Evolutionary conservation across 1,140 invertebrate species (phyloP).

Genomic region (Chironomus striatipennis): DNA sequence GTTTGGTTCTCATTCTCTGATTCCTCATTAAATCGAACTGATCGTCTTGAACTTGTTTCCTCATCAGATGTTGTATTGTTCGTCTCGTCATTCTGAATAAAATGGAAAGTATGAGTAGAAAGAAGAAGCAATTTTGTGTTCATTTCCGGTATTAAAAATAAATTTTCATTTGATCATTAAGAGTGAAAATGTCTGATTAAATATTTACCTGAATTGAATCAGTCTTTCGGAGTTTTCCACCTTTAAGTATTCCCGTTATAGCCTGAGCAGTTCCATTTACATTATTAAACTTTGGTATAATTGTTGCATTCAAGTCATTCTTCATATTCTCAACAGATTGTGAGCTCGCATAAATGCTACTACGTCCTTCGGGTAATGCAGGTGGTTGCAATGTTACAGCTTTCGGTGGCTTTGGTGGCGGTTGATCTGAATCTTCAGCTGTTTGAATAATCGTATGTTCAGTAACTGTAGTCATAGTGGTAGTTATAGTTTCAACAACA

Average conservation of each 20-base stretch:
- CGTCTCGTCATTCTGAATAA: slow-evolving; percentile 35
- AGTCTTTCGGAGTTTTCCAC: slow-evolving; percentile 53
- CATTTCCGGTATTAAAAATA: too few relatives aligned
- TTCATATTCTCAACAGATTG: slow-evolving; percentile 17
- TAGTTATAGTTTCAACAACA: slow-evolving; percentile 58
- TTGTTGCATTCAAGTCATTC: slow-evolving; percentile 17
- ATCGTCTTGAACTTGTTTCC: slow-evolving; percentile 36
- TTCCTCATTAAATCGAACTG: slow-evolving; percentile 34
- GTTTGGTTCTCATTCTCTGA: slow-evolving; percentile 23
- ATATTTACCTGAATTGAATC: slow-evolving; percentile 37
- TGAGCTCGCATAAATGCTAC: background rate
- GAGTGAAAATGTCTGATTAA: too few relatives aligned
- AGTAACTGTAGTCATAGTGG: slow-evolving; percentile 51
- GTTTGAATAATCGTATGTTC: slow-evolving; percentile 53
- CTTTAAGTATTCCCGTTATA: slow-evolving; percentile 52
- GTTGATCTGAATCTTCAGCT: slow-evolving; percentile 31
- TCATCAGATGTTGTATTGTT: slow-evolving; percentile 38
- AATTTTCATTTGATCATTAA: too few relatives aligned
- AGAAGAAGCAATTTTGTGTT: too few relatives aligned
- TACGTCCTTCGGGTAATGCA: background rate
- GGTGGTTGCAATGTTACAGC: background rate
- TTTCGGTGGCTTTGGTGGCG: slow-evolving; percentile 27
- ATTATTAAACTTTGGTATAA: slow-evolving; percentile 15
- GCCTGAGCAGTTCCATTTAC: slow-evolving; percentile 17
- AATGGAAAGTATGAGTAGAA: too few relatives aligned